phyloP scores from a whole-genome alignment of 2,888 invertebrate species.

The Parelbella ahira region DNA sequence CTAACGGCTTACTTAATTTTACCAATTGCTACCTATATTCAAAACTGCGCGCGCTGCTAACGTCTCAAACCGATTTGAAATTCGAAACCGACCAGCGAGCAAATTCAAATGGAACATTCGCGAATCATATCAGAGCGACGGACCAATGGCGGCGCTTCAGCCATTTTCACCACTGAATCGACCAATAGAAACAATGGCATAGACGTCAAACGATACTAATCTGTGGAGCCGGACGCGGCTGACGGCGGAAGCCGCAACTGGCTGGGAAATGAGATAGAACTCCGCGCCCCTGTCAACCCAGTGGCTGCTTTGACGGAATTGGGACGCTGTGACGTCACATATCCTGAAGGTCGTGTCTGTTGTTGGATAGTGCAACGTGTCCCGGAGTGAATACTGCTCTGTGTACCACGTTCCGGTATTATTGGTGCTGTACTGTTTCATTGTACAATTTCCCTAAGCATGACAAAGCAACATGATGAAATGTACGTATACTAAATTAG shows the following conservation, averaged over 20 bases:
- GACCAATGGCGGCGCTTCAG: slow-evolving; percentile 15
- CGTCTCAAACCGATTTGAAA: slow-evolving; percentile 15
- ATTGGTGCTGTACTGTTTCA: too few species aligned
- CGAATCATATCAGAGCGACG: background rate
- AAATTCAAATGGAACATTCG: background rate
- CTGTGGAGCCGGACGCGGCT: slow-evolving; percentile 74
- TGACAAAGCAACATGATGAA: too few species aligned
- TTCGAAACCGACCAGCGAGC: slow-evolving; percentile 6
- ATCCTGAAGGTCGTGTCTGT: slow-evolving; percentile 26
- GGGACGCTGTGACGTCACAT: slow-evolving; percentile 39
- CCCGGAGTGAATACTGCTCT: background rate
- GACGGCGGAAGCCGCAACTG: slow-evolving; percentile 76
- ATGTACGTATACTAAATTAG: too few species aligned
- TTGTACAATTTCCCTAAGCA: too few species aligned
- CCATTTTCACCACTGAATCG: slow-evolving; percentile 41
- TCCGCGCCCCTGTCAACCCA: slow-evolving; percentile 48
- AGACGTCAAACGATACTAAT: slow-evolving; percentile 77
- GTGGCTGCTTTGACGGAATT: slow-evolving; percentile 53
- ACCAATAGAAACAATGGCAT: slow-evolving; percentile 65
- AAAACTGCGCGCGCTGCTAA: background rate
- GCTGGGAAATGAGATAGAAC: slow-evolving; percentile 80
- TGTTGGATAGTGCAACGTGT: background rate
- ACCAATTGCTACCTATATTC: too few species aligned
- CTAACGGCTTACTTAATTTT: too few species aligned
- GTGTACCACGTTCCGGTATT: too few species aligned